Conservation (phyloP, 2,113 vertebrate genomes). For the Gobius niger region DNA sequence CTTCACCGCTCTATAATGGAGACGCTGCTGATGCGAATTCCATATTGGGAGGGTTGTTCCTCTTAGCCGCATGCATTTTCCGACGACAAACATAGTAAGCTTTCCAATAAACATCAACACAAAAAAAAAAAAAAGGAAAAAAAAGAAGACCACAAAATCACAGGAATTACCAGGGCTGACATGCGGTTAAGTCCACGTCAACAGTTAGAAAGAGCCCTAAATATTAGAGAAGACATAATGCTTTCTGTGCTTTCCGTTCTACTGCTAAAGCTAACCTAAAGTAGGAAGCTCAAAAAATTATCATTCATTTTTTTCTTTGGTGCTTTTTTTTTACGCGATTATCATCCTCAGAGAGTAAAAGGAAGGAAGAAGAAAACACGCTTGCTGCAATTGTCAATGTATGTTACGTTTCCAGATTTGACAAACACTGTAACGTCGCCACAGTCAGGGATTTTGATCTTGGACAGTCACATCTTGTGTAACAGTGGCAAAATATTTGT, state of each 20-base stretch:
- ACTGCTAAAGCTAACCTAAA: not conserved
- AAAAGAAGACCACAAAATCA: slow-evolving; percentile 2
- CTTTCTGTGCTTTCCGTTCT: slow-evolving; percentile 14
- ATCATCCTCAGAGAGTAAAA: not conserved
- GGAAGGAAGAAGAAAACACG: not conserved
- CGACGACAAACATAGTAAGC: not conserved
- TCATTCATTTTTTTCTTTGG: not conserved
- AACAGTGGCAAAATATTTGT: too few species aligned
- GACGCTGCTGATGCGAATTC: slow-evolving; percentile 20
- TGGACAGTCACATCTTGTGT: not conserved
- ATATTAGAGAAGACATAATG: not conserved
- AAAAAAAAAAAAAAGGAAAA: too few species aligned
- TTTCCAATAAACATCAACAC: slow-evolving; percentile 11
- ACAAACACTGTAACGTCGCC: not conserved
- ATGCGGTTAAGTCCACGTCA: slow-evolving; percentile 39
- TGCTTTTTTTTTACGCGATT: not conserved
- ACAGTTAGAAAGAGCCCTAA: not conserved
- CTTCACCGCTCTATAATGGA: not conserved
- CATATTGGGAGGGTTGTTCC: slow-evolving; percentile 23
- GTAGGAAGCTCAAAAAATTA: not conserved
- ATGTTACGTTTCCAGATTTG: slow-evolving; percentile 1
- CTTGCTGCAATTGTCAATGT: not conserved
- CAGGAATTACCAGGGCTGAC: slow-evolving; percentile 14
- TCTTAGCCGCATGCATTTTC: slow-evolving; percentile 4
- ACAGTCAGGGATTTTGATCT: not conserved